Conservation (phyloP, 2,797 vertebrate species). For the Enteromius mattozi region DNA sequence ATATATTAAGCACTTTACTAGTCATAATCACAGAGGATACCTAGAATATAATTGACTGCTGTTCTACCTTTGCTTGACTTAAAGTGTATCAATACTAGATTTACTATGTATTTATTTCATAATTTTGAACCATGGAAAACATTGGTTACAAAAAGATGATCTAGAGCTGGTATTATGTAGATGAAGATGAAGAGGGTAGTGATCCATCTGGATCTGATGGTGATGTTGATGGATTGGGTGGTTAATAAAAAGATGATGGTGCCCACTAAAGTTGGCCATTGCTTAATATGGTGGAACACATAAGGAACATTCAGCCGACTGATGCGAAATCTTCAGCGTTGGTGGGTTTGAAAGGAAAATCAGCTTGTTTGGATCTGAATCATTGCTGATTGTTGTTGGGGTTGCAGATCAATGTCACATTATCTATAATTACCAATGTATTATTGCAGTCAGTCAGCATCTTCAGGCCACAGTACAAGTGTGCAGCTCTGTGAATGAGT, state of each 20-base stretch:
- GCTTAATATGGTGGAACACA: background rate
- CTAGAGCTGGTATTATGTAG: background rate
- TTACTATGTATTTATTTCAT: background rate
- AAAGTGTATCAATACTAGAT: background rate
- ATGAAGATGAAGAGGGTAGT: conserved; percentile 25
- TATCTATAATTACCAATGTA: conserved; percentile 3
- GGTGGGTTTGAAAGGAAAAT: background rate
- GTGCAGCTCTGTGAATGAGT: background rate
- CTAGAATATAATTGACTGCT: background rate
- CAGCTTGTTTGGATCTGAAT: background rate
- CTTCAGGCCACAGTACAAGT: background rate
- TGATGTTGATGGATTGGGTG: background rate
- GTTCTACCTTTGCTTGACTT: background rate
- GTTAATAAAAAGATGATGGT: conserved; percentile 5
- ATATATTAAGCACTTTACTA: too few relatives aligned
- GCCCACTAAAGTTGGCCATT: conserved; percentile 14
- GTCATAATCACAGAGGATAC: background rate
- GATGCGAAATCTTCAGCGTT: background rate
- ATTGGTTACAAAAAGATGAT: background rate
- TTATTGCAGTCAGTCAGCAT: background rate
- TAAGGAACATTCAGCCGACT: background rate
- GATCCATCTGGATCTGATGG: background rate
- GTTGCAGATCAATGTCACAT: conserved; percentile 19
- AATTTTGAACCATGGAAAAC: background rate
- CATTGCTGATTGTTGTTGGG: conserved; percentile 3